phyloP scores from a whole-genome alignment of 2,888 invertebrate genomes.

The Branchellion lobata region DNA sequence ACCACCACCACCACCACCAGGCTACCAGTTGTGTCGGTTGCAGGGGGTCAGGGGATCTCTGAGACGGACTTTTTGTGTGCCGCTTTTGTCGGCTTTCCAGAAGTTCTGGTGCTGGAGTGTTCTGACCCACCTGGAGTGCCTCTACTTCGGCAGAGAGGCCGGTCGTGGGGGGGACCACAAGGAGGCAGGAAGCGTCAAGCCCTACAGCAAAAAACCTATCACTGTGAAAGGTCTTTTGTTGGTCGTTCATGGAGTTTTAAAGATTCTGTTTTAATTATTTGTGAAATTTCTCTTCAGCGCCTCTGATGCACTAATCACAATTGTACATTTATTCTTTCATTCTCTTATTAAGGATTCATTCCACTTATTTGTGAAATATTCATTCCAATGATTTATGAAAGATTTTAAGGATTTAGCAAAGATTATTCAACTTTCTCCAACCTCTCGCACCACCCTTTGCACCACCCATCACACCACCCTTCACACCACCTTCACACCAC shows the following conservation, averaged over 20 bases:
- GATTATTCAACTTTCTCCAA: too few species aligned
- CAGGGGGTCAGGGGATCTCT: constrained; percentile 8
- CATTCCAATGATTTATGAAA: too few species aligned
- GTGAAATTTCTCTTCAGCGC: too few species aligned
- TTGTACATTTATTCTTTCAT: too few species aligned
- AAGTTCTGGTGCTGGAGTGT: constrained; percentile 36
- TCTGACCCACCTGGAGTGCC: constrained; percentile 1
- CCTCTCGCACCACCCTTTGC: too few species aligned
- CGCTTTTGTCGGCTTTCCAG: constrained; percentile 38
- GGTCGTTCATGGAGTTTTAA: too few species aligned
- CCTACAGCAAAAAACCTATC: background rate
- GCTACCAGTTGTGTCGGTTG: constrained; percentile 35
- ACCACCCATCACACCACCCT: background rate
- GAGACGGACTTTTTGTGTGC: constrained; percentile 25
- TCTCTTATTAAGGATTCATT: too few species aligned
- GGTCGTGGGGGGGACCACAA: background rate
- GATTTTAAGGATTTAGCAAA: too few species aligned
- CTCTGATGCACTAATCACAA: too few species aligned
- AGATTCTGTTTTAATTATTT: too few species aligned
- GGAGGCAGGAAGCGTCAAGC: background rate
- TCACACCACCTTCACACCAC: background rate
- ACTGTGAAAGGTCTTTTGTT: background rate
- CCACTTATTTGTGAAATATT: too few species aligned
- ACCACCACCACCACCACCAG: background rate
- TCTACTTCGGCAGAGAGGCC: background rate